Evolutionary conservation across 1,140 invertebrate species (phyloP), one percentile per base, ranked within the genome.

Genomic region (Camponotus pennsylvanicus): DNA sequence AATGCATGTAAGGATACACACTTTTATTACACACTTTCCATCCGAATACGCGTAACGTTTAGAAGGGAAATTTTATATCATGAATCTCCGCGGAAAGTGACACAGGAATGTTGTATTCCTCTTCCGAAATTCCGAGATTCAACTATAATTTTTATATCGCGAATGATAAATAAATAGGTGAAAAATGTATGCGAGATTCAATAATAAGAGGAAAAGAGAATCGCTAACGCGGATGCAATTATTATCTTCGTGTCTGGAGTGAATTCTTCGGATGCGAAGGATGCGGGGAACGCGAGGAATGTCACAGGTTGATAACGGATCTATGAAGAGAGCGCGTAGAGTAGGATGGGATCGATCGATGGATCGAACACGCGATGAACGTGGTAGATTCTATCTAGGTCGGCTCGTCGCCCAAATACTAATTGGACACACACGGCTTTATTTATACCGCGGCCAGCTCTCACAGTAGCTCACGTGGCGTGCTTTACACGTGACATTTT

Each of bases 381-480:
- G 57, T 76, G 63, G 37, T 61, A 79, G 88, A 89, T 89, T 67
- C 70, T 85, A 89, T 89, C 88, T 73, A 49, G 45, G 37, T 45
- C 79, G 66, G 45, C 9, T 63, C 45, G 55, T 40, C 59, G 55
- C 49, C 89, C 73, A 88, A 88, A 88, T 90, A 88, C 86, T 91
- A 90, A 90, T 91, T 90, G 89, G 89, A 27, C 27, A 27, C 27
- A 76, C 73, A 76, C 76, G 86, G 73, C 86, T 91, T 88, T 91
- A 91, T 91, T 91, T 91, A 91, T 91, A 88, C 15, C 40, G 57
- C 7, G 11, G 52, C n/a, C 73, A 64, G 82, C 82, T 90, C 66
- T 80, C 76, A 90, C 83, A 77, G 89, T 88, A 90, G 89, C 67
- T 70, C 86, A 77, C 82, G 70, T 89, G 85, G 75, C 76, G 84